Conservation (phyloP, 2,888 invertebrate species). For the Boloria selene region DNA sequence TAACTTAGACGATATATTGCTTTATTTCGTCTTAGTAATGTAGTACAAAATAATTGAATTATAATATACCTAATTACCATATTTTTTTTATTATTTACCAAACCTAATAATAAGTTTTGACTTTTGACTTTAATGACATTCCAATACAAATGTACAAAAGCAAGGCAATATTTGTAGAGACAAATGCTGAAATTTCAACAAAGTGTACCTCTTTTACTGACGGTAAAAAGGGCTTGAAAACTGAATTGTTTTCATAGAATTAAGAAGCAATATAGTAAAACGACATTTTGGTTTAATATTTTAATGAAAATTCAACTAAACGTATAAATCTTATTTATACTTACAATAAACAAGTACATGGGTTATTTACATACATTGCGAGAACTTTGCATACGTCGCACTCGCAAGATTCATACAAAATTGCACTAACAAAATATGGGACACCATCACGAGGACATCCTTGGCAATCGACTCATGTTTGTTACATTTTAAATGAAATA, state of each 20-base stretch:
- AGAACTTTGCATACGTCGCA: conserved; percentile 46
- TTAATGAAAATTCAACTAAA: conserved; percentile 82
- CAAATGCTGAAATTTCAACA: no score
- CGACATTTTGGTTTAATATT: conserved; percentile 57
- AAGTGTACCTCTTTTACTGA: not conserved
- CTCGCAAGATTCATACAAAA: conserved; percentile 58
- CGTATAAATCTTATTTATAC: conserved; percentile 83
- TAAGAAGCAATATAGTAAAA: conserved; percentile 31
- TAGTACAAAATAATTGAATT: no score
- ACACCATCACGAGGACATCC: conserved; percentile 48
- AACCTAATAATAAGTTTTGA: not conserved
- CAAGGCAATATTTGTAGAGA: no score
- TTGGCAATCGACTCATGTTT: conserved; percentile 50
- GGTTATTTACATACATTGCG: conserved; percentile 70
- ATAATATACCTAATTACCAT: no score
- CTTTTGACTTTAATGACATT: no score
- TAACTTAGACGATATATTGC: no score
- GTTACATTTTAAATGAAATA: conserved; percentile 23
- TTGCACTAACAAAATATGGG: conserved; percentile 78
- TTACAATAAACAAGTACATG: conserved; percentile 78
- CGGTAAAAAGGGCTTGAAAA: not conserved
- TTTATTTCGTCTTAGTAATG: no score
- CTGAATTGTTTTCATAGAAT: not conserved
- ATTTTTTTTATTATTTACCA: not conserved
- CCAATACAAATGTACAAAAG: no score